Percentiles rank a stretch among this genome's conserved stretches.
phyloP scores from a whole-genome alignment of 2,888 invertebrate genomes.

The Thecophora atra region DNA sequence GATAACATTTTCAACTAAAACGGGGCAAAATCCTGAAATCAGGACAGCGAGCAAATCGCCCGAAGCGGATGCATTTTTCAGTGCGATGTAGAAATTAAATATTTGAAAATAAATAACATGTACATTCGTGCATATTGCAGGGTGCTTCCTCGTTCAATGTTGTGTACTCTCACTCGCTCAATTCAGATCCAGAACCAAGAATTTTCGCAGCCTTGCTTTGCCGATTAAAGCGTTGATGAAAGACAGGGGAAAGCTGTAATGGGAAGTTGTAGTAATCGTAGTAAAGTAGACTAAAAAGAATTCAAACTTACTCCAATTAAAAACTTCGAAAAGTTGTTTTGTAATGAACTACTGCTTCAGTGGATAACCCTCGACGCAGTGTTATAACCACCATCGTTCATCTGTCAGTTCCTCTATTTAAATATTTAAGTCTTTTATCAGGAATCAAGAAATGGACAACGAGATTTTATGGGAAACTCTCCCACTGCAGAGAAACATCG shows the following conservation, averaged over 20 bases:
- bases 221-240: no score
- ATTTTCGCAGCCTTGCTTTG: no score
- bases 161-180: no score
- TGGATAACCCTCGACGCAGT: not conserved
- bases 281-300: no score
- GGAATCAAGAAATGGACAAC: not conserved
- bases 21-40: slow-evolving; percentile 20
- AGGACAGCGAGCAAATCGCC: slow-evolving; percentile 11
- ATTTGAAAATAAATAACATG: slow-evolving; percentile 1
- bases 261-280: no score
- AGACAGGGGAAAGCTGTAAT: no score
- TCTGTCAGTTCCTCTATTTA: not conserved
- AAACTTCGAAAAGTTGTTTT: no score
- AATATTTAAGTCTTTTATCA: not conserved
- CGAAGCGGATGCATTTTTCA: slow-evolving; percentile 4
- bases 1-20: not conserved
- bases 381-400: not conserved
- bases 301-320: not conserved
- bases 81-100: slow-evolving; percentile 12
- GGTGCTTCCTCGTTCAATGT: no score
- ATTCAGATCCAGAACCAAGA: no score
- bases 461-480: slow-evolving; percentile 13
- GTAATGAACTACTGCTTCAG: no score
- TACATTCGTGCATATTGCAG: not conserved
- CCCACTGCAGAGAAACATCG: slow-evolving; percentile 22